Percentiles rank a stretch among this genome's conserved stretches.
Evolutionary conservation across 2,113 vertebrate species (phyloP).

Genomic region (Brachionichthys hirsutus): DNA sequence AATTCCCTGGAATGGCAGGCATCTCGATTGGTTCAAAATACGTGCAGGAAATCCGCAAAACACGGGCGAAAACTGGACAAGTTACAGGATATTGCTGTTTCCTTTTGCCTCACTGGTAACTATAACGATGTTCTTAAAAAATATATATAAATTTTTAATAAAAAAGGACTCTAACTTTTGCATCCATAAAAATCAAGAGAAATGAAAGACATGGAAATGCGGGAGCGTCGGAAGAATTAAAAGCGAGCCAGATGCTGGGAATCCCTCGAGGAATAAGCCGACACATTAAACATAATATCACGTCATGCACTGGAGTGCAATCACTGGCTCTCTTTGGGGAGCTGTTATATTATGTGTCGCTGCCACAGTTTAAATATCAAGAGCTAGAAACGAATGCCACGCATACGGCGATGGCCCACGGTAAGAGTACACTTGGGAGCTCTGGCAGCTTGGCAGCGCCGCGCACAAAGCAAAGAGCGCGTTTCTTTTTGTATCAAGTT

Average conservation of each 20-base stretch:
- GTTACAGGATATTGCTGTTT: conserved; percentile 18
- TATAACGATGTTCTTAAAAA: conserved; percentile 13
- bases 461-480: conserved; percentile 9
- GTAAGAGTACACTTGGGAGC: conserved; percentile 52
- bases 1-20: not conserved
- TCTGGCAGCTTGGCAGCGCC: conserved; percentile 20
- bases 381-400: conserved; percentile 57
- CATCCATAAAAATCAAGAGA: conserved; percentile 20
- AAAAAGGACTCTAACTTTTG: conserved; percentile 4
- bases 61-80: not conserved
- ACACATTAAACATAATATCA: conserved; percentile 77
- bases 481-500: conserved; percentile 29
- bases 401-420: conserved; percentile 43
- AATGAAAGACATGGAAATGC: not conserved
- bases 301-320: conserved; percentile 65
- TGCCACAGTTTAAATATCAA: conserved; percentile 68
- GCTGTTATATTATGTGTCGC: conserved; percentile 66
- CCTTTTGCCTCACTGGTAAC: conserved; percentile 6
- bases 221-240: conserved; percentile 47
- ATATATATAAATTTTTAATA: not conserved
- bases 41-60: conserved; percentile 8
- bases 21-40: not conserved
- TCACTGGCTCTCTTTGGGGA: conserved; percentile 64
- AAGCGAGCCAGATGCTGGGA: conserved; percentile 67
- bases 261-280: conserved; percentile 65